A percentile compares a stretch with the other conserved stretches of the same genome.
phyloP scores from a whole-genome alignment of 2,797 vertebrate genomes.

The Dendrocincla fuliginosa region DNA sequence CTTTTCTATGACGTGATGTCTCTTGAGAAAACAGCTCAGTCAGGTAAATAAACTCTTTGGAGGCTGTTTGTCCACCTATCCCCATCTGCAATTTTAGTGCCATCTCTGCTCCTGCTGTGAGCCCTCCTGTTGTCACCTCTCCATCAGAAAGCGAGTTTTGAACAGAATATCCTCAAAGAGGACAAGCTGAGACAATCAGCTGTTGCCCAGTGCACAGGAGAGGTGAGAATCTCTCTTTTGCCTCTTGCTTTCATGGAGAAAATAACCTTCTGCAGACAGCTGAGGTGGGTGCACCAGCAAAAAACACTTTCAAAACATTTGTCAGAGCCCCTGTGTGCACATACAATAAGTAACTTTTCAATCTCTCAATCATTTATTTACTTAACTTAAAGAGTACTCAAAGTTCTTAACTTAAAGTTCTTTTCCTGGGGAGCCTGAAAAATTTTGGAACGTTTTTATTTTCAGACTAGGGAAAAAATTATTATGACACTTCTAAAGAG shows the following conservation, averaged over 20 bases:
- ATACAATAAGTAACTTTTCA: background rate
- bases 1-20: fast-evolving
- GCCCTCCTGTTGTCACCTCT: background rate
- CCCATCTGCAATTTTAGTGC: background rate
- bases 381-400: background rate
- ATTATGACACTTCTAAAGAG: background rate
- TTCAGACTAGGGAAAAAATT: background rate
- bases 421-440: background rate
- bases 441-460: background rate
- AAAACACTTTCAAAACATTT: background rate
- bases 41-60: background rate
- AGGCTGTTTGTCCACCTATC: background rate
- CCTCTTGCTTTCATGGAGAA: background rate
- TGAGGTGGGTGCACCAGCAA: background rate
- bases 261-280: background rate
- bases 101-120: background rate
- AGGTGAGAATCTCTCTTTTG: background rate
- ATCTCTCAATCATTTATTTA: background rate
- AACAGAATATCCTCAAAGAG: background rate
- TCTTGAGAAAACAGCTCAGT: background rate
- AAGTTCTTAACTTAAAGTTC: background rate
- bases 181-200: background rate
- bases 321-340: background rate
- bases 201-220: background rate
- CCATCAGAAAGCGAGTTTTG: background rate